phyloP scores from a whole-genome alignment of 2,113 vertebrate species.

The Sinosuthora webbiana region DNA sequence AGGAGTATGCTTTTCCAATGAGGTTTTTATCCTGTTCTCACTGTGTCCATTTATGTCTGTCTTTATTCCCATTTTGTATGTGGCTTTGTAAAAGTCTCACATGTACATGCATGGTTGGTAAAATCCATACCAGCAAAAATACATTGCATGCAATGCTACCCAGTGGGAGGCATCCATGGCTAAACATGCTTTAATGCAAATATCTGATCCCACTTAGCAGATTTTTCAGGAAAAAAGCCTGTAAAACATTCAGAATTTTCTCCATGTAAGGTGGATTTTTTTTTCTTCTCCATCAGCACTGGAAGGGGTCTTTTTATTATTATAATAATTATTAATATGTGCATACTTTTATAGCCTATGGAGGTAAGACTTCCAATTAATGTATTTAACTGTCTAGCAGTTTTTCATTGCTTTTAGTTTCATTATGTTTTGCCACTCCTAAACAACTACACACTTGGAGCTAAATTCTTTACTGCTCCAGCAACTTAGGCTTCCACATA shows the following conservation, averaged over 20 bases:
- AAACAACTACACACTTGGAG: background rate
- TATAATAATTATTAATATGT: background rate
- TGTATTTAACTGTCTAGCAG: background rate
- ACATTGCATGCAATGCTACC: background rate
- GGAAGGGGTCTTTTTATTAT: background rate
- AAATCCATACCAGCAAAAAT: background rate
- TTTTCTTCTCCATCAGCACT: background rate
- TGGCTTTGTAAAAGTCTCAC: background rate
- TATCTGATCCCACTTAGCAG: background rate
- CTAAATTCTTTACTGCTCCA: conserved; percentile 32
- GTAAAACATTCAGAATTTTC: background rate
- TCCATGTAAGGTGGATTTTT: background rate
- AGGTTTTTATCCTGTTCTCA: background rate
- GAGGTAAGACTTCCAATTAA: conserved; percentile 8
- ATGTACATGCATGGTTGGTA: background rate
- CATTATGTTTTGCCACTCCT: background rate
- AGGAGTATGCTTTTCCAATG: background rate
- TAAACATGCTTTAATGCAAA: background rate
- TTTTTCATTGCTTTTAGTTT: background rate
- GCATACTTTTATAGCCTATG: background rate
- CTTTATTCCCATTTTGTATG: background rate
- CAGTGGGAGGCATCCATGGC: background rate
- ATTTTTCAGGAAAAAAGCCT: background rate
- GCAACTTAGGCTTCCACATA: background rate
- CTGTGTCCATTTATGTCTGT: background rate